phyloP scores from a whole-genome alignment of 2,797 vertebrate species.

The Parauchenoglanis punctatus region DNA sequence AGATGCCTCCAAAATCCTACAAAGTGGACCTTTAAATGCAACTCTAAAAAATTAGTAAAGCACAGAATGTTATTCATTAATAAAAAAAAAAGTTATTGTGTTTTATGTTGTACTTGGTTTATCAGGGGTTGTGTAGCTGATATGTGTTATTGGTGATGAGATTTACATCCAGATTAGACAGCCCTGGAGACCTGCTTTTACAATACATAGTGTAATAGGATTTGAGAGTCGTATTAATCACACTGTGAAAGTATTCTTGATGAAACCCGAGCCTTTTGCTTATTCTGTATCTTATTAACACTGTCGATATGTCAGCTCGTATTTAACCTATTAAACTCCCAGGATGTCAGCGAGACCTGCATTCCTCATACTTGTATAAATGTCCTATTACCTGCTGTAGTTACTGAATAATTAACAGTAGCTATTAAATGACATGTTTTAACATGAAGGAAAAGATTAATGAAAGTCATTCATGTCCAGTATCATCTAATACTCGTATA shows the following conservation, averaged over 20 bases:
- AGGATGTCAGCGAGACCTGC: not conserved
- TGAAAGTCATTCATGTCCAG: not conserved
- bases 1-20: too few species aligned
- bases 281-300: not conserved
- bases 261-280: not conserved
- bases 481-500: too few species aligned
- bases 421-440: not conserved
- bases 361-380: not conserved
- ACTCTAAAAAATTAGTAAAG: not conserved
- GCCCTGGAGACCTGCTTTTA: not conserved
- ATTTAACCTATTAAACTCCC: not conserved
- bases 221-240: not conserved
- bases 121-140: not conserved
- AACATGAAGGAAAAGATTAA: not conserved
- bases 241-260: not conserved
- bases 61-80: not conserved
- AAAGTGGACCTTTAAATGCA: not conserved
- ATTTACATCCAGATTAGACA: not conserved
- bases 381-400: not conserved
- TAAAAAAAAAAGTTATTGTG: not conserved
- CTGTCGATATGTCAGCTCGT: not conserved
- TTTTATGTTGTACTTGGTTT: not conserved
- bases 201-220: not conserved
- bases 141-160: not conserved
- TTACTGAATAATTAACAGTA: not conserved